phyloP scores from a whole-genome alignment of 2,113 vertebrate species.

The Lathamus discolor region DNA sequence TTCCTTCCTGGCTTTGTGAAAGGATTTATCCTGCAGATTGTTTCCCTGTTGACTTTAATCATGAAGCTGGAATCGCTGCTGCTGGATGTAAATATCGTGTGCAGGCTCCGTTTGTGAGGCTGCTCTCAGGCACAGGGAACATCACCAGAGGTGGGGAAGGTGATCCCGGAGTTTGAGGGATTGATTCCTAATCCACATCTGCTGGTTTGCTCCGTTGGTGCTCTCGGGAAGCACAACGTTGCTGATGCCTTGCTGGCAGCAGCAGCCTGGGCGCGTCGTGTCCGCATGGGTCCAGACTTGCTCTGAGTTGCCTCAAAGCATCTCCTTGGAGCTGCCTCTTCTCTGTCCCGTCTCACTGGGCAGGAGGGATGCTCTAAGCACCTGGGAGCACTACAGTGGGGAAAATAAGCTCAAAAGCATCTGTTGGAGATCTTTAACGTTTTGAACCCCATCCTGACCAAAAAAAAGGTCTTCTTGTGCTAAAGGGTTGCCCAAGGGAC shows the following conservation, averaged over 20 bases:
- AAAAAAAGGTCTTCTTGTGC: neutral
- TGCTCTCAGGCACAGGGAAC: neutral
- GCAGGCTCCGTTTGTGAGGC: neutral
- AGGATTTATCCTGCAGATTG: conserved; percentile 19
- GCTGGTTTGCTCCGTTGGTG: neutral
- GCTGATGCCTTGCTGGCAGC: fast-evolving
- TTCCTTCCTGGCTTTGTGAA: neutral
- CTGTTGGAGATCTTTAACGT: neutral
- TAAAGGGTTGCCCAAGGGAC: neutral
- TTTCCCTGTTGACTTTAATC: conserved; percentile 36
- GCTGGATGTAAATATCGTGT: neutral
- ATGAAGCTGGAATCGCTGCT: neutral
- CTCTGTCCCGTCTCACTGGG: neutral
- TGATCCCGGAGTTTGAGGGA: neutral
- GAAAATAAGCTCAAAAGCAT: neutral
- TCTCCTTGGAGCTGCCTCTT: neutral
- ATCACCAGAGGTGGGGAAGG: neutral
- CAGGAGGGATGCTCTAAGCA: neutral
- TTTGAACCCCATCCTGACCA: neutral
- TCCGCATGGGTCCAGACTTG: fast-evolving
- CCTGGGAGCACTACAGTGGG: fast-evolving
- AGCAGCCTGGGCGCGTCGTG: fast-evolving
- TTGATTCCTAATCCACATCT: neutral
- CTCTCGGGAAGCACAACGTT: fast-evolving
- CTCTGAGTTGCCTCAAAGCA: neutral